Conservation (phyloP, 2,888 invertebrate species). For the Diarsia mendica region DNA sequence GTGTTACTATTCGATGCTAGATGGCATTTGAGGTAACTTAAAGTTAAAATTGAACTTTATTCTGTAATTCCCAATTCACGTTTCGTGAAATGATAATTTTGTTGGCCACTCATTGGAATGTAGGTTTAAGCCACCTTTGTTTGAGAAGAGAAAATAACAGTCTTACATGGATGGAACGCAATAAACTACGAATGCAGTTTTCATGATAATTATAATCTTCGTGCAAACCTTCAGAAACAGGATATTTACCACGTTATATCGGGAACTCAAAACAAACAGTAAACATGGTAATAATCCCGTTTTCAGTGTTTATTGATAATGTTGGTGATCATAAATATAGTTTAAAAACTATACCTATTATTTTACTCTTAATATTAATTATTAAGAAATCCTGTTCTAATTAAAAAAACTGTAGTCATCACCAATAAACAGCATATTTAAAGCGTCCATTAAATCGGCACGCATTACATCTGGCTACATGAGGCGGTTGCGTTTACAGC, state of each 20-base stretch:
- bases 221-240: background rate
- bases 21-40: slow-evolving; percentile 6
- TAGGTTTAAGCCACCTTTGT: background rate
- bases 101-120: background rate
- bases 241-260: too few species aligned
- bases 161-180: too few species aligned
- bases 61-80: background rate
- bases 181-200: background rate
- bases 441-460: slow-evolving; percentile 29
- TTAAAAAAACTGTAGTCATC: too few species aligned
- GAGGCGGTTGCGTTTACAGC: slow-evolving; percentile 26
- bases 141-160: background rate
- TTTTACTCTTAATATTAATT: too few species aligned
- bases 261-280: too few species aligned
- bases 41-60: background rate
- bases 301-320: too few species aligned
- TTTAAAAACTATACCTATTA: too few species aligned
- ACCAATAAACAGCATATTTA: slow-evolving; percentile 31
- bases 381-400: background rate
- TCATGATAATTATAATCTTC: background rate
- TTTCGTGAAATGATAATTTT: background rate
- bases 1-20: slow-evolving; percentile 37
- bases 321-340: too few species aligned
- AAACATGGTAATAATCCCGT: too few species aligned
- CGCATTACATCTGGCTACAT: slow-evolving; percentile 33